These are phyloP conservation scores for Tangara arthus DNA, from an alignment of 2,797 vertebrate genomes.

Conservation along the genomic window DNA sequence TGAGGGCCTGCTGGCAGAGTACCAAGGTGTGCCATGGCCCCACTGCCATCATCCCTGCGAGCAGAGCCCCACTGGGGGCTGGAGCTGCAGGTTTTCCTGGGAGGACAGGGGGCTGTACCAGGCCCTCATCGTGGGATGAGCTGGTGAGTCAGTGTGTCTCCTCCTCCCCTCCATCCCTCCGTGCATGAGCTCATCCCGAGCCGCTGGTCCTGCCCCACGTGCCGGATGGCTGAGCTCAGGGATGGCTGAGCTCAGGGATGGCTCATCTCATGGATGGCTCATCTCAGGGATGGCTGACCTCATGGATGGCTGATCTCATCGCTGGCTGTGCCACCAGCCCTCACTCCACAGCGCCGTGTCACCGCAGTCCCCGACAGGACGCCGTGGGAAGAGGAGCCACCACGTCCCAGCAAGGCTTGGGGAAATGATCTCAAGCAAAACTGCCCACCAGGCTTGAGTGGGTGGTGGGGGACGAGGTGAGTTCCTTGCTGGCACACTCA, in stretches of 20 bases:
- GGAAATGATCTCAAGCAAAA: constrained; percentile 4
- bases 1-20: neutral
- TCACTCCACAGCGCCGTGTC: neutral
- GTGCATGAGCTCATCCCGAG: constrained; percentile 65
- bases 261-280: constrained; percentile 44
- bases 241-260: constrained; percentile 53
- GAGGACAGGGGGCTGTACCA: neutral
- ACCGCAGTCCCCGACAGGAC: neutral
- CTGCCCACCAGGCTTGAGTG: neutral
- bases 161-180: constrained; percentile 5
- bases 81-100: neutral
- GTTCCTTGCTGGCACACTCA: neutral
- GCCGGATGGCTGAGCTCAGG: constrained; percentile 42
- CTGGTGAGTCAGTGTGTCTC: neutral
- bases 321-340: neutral
- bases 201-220: neutral
- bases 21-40: neutral
- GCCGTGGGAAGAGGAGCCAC: neutral
- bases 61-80: neutral
- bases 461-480: neutral
- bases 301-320: constrained; percentile 54
- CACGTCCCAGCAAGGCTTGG: accelerated
- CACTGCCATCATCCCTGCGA: neutral
- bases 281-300: constrained; percentile 27
- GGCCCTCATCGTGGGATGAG: neutral